A percentile compares a stretch with the other conserved stretches of the same genome.
These are phyloP conservation scores for Ceramica pisi DNA, from an alignment of 2,888 invertebrate genomes.

Conservation along the genomic window DNA sequence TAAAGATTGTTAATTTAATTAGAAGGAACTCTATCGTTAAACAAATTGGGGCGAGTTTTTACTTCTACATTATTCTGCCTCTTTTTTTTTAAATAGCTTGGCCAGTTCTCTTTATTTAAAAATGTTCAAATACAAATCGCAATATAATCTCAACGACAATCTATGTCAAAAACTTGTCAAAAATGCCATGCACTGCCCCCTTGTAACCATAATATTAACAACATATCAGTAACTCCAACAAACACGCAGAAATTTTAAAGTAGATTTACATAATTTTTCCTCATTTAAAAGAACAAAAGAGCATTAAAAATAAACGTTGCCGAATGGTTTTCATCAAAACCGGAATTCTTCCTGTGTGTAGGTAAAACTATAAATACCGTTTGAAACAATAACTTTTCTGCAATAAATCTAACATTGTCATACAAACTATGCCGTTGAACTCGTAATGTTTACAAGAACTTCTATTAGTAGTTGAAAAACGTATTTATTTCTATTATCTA, in stretches of 20 bases:
- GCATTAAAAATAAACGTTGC: neutral
- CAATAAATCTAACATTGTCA: constrained; percentile 9
- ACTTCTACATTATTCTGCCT: too few relatives aligned
- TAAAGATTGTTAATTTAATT: too few relatives aligned
- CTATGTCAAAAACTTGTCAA: too few relatives aligned
- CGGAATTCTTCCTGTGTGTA: neutral
- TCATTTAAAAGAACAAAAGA: constrained; percentile 14
- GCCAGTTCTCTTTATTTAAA: too few relatives aligned
- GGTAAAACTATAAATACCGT: constrained; percentile 20
- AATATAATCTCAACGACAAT: too few relatives aligned
- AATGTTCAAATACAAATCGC: too few relatives aligned
- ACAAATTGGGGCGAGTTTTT: too few relatives aligned
- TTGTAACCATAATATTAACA: neutral
- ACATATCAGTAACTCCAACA: neutral
- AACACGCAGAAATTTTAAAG: neutral
- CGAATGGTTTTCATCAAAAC: constrained; percentile 38
- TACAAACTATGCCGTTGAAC: neutral
- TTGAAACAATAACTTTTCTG: constrained; percentile 13
- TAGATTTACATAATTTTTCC: neutral
- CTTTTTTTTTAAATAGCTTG: too few relatives aligned
- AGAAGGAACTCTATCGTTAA: too few relatives aligned
- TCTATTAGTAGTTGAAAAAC: constrained; percentile 11
- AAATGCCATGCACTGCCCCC: too few relatives aligned
- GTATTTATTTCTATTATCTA: constrained; percentile 21
- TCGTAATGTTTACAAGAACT: neutral